Conservation (phyloP, 2,113 vertebrate species). For the Apistogramma diplotaenia region DNA sequence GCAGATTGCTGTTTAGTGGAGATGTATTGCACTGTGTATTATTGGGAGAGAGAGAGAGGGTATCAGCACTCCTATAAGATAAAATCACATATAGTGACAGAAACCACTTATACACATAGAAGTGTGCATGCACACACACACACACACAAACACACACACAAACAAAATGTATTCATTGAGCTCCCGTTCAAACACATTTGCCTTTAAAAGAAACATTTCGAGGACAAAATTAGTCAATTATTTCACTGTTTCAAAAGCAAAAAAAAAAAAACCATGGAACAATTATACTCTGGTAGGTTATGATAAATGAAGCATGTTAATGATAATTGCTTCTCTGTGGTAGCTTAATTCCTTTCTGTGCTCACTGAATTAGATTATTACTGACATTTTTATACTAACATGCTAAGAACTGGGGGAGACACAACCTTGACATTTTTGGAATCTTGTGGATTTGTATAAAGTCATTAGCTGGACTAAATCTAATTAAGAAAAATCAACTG, state of each 20-base stretch:
- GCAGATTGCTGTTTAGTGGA: constrained; percentile 45
- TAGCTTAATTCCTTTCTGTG: constrained; percentile 31
- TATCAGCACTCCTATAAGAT: constrained; percentile 44
- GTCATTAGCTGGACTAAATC: neutral
- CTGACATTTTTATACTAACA: constrained; percentile 16
- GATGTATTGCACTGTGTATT: constrained; percentile 30
- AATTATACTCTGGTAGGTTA: constrained; percentile 30
- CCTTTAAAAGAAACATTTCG: neutral
- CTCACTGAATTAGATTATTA: constrained; percentile 22
- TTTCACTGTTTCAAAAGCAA: constrained; percentile 17
- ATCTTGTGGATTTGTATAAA: neutral
- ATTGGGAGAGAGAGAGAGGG: constrained; percentile 23
- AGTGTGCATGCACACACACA: neutral
- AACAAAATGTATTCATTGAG: constrained; percentile 10
- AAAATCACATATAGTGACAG: constrained; percentile 40
- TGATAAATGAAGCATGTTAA: constrained; percentile 46
- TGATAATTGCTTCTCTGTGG: constrained; percentile 44
- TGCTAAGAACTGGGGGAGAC: neutral
- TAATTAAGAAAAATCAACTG: neutral
- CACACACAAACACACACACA: neutral
- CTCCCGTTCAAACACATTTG: neutral
- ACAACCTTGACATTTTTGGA: neutral
- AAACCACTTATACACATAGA: neutral
- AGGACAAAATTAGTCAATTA: constrained; percentile 15
- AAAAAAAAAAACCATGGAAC: constrained; percentile 11